These are phyloP conservation scores for Anoplopoma fimbria DNA, from an alignment of 2,113 vertebrate species.

Conservation along the genomic window DNA sequence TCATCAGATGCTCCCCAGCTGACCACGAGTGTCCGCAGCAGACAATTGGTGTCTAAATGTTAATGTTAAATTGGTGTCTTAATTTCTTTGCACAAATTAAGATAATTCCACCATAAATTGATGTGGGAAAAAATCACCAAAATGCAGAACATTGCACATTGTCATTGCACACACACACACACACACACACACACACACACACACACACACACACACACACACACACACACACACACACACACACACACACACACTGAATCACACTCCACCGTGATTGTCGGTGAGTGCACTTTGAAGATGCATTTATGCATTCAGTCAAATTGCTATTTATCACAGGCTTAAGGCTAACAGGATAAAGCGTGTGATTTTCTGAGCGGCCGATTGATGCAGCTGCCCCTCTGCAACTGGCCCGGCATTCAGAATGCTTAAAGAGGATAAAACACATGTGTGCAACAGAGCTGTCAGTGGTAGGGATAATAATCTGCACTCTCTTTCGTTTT, in stretches of 20 bases:
- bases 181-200: too few species aligned
- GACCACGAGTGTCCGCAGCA: too few species aligned
- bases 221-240: too few species aligned
- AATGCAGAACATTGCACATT: too few species aligned
- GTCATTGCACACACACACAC: too few species aligned
- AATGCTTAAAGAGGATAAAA: conserved; percentile 4
- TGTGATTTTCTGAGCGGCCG: background rate
- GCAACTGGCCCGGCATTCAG: background rate
- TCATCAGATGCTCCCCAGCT: too few species aligned
- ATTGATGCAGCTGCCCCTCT: background rate
- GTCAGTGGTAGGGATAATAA: background rate
- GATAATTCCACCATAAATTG: too few species aligned
- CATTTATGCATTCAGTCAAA: conserved; percentile 18
- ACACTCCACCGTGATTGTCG: background rate
- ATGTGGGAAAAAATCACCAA: too few species aligned
- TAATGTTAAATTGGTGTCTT: too few species aligned
- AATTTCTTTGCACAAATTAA: too few species aligned
- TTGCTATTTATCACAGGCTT: conserved; percentile 7
- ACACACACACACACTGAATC: background rate
- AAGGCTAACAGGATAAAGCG: background rate
- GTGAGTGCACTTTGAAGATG: background rate
- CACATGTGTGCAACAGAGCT: background rate
- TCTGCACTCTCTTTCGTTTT: background rate
- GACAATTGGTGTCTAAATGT: too few species aligned
- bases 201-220: too few species aligned